Evolutionary conservation across 2,113 vertebrate genomes (phyloP), one percentile per base, ranked within the genome.

Genomic region (Ursus arctos): DNA sequence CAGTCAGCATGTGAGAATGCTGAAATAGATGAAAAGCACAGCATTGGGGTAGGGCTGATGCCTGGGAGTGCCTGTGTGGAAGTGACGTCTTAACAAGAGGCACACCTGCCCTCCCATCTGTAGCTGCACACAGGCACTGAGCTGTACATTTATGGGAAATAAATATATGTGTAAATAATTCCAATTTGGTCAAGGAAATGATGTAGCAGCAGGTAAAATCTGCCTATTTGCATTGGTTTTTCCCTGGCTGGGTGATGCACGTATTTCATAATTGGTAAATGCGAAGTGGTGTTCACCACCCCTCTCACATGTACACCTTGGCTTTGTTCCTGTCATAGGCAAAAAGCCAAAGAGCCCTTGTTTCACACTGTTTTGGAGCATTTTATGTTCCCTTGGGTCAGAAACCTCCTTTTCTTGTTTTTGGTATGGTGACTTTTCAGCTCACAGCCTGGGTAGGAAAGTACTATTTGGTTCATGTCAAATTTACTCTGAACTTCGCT

Each of bases 381-480:
- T 59, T 74, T 95, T 33, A 33, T 63, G 47, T 80, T 79, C 61
- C 74, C 47, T 88, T 47, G 47, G 69, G 59, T 2, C 63, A 65
- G 40, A 53, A 85, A n/a, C 36, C 47, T 92, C 4, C 26, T 95
- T 76, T 87, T 43, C 90, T 94, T 76, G 51, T 88, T 97, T 95
- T 40, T n/a, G 12, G 33, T 80, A 28, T 57, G 43, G 43, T 21
- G 51, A 85, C 33, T 93, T 88, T 92, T 88, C 71, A 81, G 28
- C 59, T 95, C 16, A 33, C 26, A 82, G 84, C 19, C 77, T 72
- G 65, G n/a, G 83, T 53, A 76, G 40, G 71, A 80, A 84, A 92
- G 74, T 43, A 9, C 36, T 91, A 13, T 96, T 90, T 94, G 91
- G 63, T 95, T 90, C 82, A 91, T 55, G 80, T 91, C 91, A 91